Base-by-base conservation (phyloP, 2,113 vertebrate species). In the Oenanthe oenanthe region DNA sequence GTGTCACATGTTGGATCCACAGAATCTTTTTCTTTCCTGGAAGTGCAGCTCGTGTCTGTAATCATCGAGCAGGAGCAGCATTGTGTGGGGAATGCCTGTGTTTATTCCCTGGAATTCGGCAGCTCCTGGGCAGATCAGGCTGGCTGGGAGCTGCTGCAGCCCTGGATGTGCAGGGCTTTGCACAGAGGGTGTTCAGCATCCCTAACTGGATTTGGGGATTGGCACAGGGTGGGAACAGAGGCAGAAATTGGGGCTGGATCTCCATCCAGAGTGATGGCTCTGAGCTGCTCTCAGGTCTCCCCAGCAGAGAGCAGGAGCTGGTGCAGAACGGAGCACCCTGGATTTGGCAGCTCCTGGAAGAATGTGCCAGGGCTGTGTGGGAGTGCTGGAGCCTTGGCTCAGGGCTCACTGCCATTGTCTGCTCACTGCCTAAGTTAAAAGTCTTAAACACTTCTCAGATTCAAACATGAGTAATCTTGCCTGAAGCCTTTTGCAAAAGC, bases 381-480 rank as follows among this genome's bases (percentile, higher is more conserved):
- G 97, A 98, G 91, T 97, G 97, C 77, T 98, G 97, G 89, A 98
- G 97, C 15, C 63, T 97, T 53, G 86, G 98, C 79, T 89, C 94
- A 62, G 98, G 97, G 43, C 97, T 98, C 54, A 7, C 97, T 66
- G 98, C 98, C 79, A 97, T 98, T 97, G 93, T 96, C 84, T 98
- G 98, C 72, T 98, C 98, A 56, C 96, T 98, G 74, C 97, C 98
- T 96, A 92, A 98, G 97, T 98, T 93, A 79, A 62, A 85, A 96
- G 89, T 94, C 91, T 97, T 97, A 89, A 89, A 62, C 85, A 58
- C 20, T 78, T 76, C 84, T 94, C 87, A 81, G 57, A 95, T 94
- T 87, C 60, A 82, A 89, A 94, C 70, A 93, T 40, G 50, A 93
- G 82, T 96, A 96, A 95, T 97, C 74, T 96, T 82, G 74, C 93